Evolutionary conservation across 2,113 vertebrate species (phyloP), one percentile per base, ranked within the genome.

Genomic region (Oreochromis spilurus): DNA sequence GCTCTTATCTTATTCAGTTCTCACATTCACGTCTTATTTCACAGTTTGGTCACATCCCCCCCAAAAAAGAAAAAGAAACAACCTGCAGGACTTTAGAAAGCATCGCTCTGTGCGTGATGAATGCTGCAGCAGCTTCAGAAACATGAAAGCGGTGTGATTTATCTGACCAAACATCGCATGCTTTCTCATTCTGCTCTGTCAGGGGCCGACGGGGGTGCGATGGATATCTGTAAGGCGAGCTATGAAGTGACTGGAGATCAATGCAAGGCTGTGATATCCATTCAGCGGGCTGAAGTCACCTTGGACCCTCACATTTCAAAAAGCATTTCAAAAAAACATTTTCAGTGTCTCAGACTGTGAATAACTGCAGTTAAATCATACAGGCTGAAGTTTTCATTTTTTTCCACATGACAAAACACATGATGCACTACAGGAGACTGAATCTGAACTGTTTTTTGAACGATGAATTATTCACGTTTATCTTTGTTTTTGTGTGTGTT

Each of bases 101-200:
- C 75, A n/a, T 29, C 16, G 5, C 50, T 52, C 40, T n/a, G 26
- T 1, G 5, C 16, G n/a, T 48, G 75, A 87, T 72, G 65, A 88
- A 88, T 82, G 83, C 77, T 79, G 14, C 75, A 31, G 57, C 62
- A 5, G 65, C 50, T 36, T 79, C 58, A 84, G 16, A 60, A 19
- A 24, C 57, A 21, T 78, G 43, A 40, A 67, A 81, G 67, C 11
- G 4, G 5, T 9, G 34, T 55, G 91, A 94, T 92, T 89, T 82
- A 93, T 88, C 81, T 36, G 52, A 60, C 54, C 50, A 57, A 67
- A 34, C 79, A 72, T 34, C 13, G 9, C 77, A 12, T 10, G 67
- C 57, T 26, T 43, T 55, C 43, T 83, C 45, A 72, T 60, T 84
- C 81, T 38, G 50, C 70, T 1, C 81, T 8, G 79, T 84, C 87